These are phyloP conservation scores for Aelia acuminata DNA, from an alignment of 2,888 invertebrate genomes.

Conservation along the genomic window DNA sequence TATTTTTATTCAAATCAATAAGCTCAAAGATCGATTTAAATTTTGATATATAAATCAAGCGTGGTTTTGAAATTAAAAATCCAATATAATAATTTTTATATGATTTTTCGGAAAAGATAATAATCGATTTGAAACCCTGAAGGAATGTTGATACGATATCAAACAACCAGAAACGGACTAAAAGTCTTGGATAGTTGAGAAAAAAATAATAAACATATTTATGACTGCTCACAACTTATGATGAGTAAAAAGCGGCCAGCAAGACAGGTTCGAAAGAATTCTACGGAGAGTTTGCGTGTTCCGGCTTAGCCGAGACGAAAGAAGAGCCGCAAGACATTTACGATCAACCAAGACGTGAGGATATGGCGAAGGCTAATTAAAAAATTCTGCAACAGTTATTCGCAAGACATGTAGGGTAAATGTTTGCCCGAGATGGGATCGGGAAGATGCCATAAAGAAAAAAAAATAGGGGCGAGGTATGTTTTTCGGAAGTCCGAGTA, in stretches of 20 bases:
- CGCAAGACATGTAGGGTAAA: not conserved
- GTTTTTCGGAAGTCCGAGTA: conserved; percentile 21
- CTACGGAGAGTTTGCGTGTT: not conserved
- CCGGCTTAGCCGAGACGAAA: not conserved
- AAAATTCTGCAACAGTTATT: not conserved
- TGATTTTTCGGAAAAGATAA: too few species aligned
- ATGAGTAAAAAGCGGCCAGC: not conserved
- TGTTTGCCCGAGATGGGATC: conserved; percentile 1
- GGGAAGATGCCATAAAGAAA: not conserved
- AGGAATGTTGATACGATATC: too few species aligned
- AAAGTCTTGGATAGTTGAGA: not conserved
- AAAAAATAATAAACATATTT: not conserved
- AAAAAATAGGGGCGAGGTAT: not conserved
- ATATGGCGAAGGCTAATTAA: conserved; percentile 20
- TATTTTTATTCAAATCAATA: too few species aligned
- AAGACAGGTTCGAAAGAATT: not conserved
- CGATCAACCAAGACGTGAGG: not conserved
- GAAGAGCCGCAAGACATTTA: not conserved
- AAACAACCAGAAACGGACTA: too few species aligned
- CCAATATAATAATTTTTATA: too few species aligned
- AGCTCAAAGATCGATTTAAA: too few species aligned
- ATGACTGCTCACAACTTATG: not conserved
- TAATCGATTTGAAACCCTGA: too few species aligned
- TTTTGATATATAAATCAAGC: too few species aligned
- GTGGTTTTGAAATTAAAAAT: too few species aligned